Evolutionary conservation across 1,140 invertebrate species (phyloP), one percentile per base, ranked within the genome.

Genomic region (Acromyrmex heyeri): DNA sequence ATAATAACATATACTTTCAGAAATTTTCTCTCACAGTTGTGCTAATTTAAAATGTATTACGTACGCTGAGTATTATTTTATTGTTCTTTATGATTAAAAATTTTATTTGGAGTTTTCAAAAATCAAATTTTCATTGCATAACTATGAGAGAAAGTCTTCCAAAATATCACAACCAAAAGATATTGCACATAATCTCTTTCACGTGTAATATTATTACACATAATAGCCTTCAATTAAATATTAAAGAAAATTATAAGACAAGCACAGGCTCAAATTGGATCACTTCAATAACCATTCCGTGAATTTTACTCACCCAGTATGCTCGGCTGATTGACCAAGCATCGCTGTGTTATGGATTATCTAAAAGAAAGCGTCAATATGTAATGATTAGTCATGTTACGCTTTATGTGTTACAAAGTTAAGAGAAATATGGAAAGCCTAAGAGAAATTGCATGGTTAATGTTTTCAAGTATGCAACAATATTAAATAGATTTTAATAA

Each of bases 321-420:
- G 93, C 86, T 95, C 93, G 78, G 92, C 90, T 34, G 94, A 87
- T 89, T 94, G 92, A 83, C 93, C 94, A 93, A 93, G 89, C 87
- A 93, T 88, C 78, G 94, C 90, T 65, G 94, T 93, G 82, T 95
- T 95, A 93, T 95, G 95, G 44, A 95, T 95, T 91, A 95, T 95
- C 95, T 95, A 92, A 12, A 95, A 95, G 38, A 90, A 92, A 93
- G 87, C 79, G 86, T 87, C 77, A 79, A 87, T 89, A 78, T 65
- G 27, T 21, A 75, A 44, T 69, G 4, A 34, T 90, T 90, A 90
- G 57, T 87, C n/a, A 48, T 10, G 12, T 38, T 61, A 21, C 14
- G 38, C 3, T 44, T 44, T 3, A 1, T 38, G 24, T 62, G 30
- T 44, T 61, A 57, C 5, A 7, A 70, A 16, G 12, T 38, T 72